Evolutionary conservation across 2,797 vertebrate species (phyloP).

Genomic region (Eulemur coronatus): DNA sequence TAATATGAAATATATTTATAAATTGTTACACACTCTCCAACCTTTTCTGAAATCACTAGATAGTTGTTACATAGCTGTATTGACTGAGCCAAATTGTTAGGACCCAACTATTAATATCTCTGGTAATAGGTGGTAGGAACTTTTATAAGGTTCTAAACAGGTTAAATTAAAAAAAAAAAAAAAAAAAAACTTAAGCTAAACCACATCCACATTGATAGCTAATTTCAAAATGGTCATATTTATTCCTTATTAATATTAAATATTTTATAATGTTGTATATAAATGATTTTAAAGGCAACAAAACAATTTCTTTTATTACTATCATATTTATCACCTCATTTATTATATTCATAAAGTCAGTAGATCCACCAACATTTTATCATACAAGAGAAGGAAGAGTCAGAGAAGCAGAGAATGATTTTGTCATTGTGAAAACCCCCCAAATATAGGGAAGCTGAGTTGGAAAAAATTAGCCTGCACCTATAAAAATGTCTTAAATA

Average conservation of each 20-base stretch:
- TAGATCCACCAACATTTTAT: slow-evolving; percentile 27
- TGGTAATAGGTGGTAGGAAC: not conserved
- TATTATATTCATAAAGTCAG: not conserved
- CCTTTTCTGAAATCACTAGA: not conserved
- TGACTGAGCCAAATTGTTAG: not conserved
- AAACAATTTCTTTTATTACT: not conserved
- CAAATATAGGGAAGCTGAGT: not conserved
- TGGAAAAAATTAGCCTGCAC: not conserved
- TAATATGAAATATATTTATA: not conserved
- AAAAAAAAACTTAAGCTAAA: not conserved
- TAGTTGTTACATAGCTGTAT: not conserved
- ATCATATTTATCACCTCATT: not conserved
- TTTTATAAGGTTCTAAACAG: not conserved
- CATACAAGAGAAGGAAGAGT: not conserved
- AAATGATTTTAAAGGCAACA: not conserved
- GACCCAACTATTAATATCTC: not conserved
- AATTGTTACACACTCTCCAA: not conserved
- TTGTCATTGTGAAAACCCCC: slow-evolving; percentile 12
- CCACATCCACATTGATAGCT: not conserved
- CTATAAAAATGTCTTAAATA: not conserved
- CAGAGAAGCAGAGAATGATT: slow-evolving; percentile 15
- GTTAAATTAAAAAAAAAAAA: not conserved
- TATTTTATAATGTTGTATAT: not conserved
- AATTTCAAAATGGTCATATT: not conserved
- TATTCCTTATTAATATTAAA: not conserved